phyloP scores from a whole-genome alignment of 1,140 invertebrate species.

The Epicauta chinensis region DNA sequence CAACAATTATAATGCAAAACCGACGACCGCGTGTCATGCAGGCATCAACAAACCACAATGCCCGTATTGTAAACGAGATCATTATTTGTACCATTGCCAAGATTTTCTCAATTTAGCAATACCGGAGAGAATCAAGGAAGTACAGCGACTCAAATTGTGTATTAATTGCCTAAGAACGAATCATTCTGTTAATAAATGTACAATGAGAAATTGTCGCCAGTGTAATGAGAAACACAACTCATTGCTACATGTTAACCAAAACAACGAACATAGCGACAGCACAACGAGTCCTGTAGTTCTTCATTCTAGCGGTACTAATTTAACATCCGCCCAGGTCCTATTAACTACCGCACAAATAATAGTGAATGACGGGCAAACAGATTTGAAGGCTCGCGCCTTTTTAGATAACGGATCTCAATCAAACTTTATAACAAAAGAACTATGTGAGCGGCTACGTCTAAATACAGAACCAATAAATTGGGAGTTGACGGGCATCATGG shows the following conservation, averaged over 20 bases:
- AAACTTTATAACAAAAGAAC: neutral
- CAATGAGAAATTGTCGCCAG: neutral
- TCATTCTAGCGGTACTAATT: neutral
- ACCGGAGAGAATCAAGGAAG: neutral
- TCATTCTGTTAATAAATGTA: neutral
- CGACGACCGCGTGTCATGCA: neutral
- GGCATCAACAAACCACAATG: neutral
- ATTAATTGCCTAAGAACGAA: constrained; percentile 6
- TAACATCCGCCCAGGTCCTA: neutral
- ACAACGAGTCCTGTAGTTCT: neutral
- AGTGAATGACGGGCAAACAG: neutral
- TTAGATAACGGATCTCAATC: neutral
- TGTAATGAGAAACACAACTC: constrained; percentile 3
- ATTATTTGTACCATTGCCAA: neutral
- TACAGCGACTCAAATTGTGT: constrained; percentile 6
- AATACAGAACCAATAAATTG: neutral
- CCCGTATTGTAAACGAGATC: neutral
- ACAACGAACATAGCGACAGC: neutral
- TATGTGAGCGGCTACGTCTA: neutral
- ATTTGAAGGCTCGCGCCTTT: neutral
- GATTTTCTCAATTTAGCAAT: neutral
- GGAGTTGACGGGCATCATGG: neutral
- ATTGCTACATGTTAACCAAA: neutral
- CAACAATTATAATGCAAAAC: neutral
- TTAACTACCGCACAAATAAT: neutral